Percentiles rank a stretch among this genome's conserved stretches.
Conservation (phyloP, 2,113 vertebrate genomes). For the Telmatochromis sp. region DNA sequence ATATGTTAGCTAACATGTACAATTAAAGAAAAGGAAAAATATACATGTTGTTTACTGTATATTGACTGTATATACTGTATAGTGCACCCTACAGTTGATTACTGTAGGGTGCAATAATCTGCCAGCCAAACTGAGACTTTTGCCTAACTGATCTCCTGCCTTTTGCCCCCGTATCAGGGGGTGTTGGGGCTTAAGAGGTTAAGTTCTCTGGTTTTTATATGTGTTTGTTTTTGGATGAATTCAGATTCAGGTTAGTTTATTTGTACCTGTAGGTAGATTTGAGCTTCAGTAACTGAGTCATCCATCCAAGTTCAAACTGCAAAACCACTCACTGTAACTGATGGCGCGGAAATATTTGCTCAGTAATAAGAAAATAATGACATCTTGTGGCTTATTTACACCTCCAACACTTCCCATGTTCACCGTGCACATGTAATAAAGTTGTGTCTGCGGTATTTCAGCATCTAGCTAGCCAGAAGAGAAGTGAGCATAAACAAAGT, state of each 20-base stretch:
- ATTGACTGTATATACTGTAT: too few species aligned
- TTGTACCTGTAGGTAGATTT: neutral
- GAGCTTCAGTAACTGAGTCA: neutral
- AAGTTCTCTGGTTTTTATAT: neutral
- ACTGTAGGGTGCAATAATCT: neutral
- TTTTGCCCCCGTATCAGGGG: neutral
- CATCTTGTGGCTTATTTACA: neutral
- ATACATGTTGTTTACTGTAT: neutral
- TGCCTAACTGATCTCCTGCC: neutral
- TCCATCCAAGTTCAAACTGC: neutral
- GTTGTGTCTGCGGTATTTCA: neutral
- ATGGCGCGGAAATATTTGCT: neutral
- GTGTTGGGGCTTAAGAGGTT: neutral
- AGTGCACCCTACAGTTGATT: neutral
- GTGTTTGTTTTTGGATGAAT: neutral
- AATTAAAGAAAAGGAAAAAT: neutral
- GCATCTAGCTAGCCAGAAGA: neutral
- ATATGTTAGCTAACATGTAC: neutral
- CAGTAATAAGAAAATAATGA: neutral
- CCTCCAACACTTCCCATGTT: neutral
- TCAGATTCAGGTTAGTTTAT: neutral
- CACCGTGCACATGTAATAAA: neutral
- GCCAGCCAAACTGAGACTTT: neutral
- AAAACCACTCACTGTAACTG: neutral
- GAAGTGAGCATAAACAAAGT: neutral